Evolutionary conservation across 2,888 invertebrate genomes (phyloP).

Genomic region (Stegana nigrithorax): DNA sequence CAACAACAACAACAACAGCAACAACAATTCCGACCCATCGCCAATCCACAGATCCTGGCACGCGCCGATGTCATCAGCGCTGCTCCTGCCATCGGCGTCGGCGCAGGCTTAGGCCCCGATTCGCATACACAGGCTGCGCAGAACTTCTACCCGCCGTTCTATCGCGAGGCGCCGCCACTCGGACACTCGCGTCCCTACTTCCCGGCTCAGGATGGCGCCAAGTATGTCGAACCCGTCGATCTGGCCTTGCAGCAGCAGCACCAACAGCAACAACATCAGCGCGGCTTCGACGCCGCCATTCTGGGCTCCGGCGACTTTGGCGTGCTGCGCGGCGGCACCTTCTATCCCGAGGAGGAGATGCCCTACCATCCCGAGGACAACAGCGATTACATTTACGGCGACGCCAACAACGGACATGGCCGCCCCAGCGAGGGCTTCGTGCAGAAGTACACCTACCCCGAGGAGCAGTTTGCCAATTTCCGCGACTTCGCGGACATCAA

Average conservation of each 20-base stretch:
- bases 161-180: slow-evolving; percentile 72
- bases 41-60: slow-evolving; percentile 42
- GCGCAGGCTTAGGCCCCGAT: slow-evolving; percentile 34
- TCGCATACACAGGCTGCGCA: slow-evolving; percentile 72
- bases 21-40: slow-evolving; percentile 55
- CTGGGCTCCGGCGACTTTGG: slow-evolving; percentile 89
- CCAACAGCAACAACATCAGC: slow-evolving; percentile 38
- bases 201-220: slow-evolving; percentile 69
- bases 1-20: slow-evolving; percentile 36
- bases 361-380: slow-evolving; percentile 70
- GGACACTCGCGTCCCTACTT: slow-evolving; percentile 75
- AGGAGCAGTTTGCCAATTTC: slow-evolving; percentile 90
- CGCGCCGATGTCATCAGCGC: slow-evolving; percentile 40
- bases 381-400: slow-evolving; percentile 71
- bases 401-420: slow-evolving; percentile 78
- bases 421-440: slow-evolving; percentile 76
- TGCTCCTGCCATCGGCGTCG: slow-evolving; percentile 3
- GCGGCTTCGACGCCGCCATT: slow-evolving; percentile 73
- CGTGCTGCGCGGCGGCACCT: slow-evolving; percentile 87
- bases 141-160: slow-evolving; percentile 84
- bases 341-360: slow-evolving; percentile 81
- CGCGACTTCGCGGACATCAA: slow-evolving; percentile 92
- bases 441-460: slow-evolving; percentile 77
- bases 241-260: slow-evolving; percentile 34
- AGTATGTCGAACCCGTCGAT: slow-evolving; percentile 55